Evolutionary conservation across 2,113 vertebrate genomes (phyloP).

Genomic region (Gobio gobio): DNA sequence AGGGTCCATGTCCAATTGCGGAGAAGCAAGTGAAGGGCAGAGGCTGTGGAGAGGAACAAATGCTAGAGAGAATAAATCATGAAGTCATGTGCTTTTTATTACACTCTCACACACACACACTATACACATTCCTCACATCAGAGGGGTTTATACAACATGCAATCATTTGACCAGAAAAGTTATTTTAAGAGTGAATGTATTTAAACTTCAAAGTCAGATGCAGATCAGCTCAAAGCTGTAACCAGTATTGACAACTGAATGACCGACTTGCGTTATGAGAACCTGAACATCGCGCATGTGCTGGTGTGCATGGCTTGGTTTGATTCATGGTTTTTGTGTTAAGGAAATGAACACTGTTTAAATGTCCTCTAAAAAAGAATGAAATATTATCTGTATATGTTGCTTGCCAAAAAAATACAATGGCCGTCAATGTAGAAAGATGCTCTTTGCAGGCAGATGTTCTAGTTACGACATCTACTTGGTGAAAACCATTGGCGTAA

Average conservation of each 20-base stretch:
- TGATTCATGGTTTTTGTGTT: not conserved
- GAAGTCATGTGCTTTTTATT: conserved; percentile 60
- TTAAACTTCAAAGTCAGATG: conserved; percentile 29
- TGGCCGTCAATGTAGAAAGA: not conserved
- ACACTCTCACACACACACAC: conserved; percentile 5
- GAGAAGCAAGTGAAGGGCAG: conserved; percentile 48
- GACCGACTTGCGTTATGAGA: not conserved
- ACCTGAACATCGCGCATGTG: conserved; percentile 20
- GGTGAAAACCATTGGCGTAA: not conserved
- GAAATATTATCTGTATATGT: not conserved
- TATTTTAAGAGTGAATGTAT: conserved; percentile 18
- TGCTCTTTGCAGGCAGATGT: not conserved
- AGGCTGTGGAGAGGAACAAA: conserved; percentile 45
- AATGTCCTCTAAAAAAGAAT: not conserved
- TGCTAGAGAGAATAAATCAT: conserved; percentile 43
- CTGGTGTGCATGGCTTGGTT: not conserved
- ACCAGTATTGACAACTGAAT: not conserved
- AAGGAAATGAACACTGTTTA: not conserved
- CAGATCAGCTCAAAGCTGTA: conserved; percentile 19
- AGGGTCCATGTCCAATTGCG: conserved; percentile 22
- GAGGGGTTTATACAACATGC: conserved; percentile 41
- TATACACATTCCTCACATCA: conserved; percentile 53
- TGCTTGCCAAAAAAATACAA: not conserved
- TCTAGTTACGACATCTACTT: not conserved
- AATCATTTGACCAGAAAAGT: conserved; percentile 33